Conservation (phyloP, 2,797 vertebrate genomes). For the Pipistrellus pygmaeus region DNA sequence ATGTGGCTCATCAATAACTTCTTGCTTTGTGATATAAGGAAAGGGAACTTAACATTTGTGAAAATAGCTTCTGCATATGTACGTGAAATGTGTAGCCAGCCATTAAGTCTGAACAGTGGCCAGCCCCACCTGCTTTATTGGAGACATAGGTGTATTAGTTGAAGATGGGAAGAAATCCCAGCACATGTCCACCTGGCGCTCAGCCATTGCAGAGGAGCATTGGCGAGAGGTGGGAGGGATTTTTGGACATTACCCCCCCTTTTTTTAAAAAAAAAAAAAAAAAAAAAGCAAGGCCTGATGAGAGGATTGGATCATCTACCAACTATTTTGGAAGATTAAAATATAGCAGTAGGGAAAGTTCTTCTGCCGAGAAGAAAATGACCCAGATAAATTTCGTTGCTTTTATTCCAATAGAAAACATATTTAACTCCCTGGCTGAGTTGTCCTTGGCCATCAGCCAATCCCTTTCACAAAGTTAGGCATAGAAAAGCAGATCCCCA, state of each 20-base stretch:
- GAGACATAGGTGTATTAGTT: not conserved
- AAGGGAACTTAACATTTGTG: not conserved
- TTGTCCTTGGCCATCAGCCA: not conserved
- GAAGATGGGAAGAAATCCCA: not conserved
- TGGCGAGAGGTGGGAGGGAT: not conserved
- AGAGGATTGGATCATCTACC: slow-evolving; percentile 14
- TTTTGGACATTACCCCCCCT: not conserved
- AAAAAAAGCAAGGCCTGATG: slow-evolving; percentile 58
- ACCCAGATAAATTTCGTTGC: slow-evolving; percentile 61
- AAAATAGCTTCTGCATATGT: slow-evolving; percentile 9
- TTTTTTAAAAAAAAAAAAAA: too few species aligned
- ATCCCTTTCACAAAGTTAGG: not conserved
- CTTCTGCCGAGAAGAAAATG: slow-evolving; percentile 57
- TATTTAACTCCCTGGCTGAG: not conserved
- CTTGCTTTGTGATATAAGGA: slow-evolving; percentile 26
- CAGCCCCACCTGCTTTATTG: not conserved
- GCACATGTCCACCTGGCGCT: not conserved
- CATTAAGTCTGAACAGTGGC: not conserved
- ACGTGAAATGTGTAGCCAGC: not conserved
- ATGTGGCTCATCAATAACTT: not conserved
- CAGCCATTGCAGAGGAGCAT: not conserved
- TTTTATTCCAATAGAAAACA: slow-evolving; percentile 58
- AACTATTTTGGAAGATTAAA: slow-evolving; percentile 60
- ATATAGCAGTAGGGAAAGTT: slow-evolving; percentile 11
- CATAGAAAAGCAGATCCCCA: not conserved